A percentile compares a stretch with the other conserved stretches of the same genome.
Conservation (phyloP, 2,113 vertebrate genomes). For the Rousettus leschenaultii region DNA sequence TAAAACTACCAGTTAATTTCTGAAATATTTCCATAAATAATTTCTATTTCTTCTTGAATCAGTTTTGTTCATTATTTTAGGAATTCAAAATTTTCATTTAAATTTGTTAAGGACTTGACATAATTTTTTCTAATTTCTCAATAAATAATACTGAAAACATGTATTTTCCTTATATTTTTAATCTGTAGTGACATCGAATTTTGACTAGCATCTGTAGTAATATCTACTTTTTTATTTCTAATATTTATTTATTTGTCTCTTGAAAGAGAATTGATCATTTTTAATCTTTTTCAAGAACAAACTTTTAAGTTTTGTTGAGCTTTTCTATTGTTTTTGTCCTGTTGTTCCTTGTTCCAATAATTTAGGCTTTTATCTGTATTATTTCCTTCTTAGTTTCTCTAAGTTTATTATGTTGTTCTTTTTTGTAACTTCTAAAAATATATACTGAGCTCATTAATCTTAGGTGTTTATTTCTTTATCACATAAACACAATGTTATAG, state of each 20-base stretch:
- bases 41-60: neutral
- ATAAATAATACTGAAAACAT: neutral
- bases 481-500: neutral
- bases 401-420: neutral
- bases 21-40: neutral
- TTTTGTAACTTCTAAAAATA: neutral
- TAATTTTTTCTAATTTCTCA: neutral
- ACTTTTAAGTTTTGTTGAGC: neutral
- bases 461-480: conserved; percentile 29
- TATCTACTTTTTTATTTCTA: neutral
- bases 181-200: neutral
- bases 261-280: neutral
- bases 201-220: neutral
- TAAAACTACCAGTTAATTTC: neutral
- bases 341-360: neutral
- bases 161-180: neutral
- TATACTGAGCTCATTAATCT: neutral
- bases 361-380: neutral
- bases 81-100: neutral
- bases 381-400: neutral
- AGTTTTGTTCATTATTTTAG: neutral
- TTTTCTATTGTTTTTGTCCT: conserved; percentile 2
- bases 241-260: neutral
- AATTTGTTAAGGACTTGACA: neutral
- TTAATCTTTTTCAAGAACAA: neutral